Evolutionary conservation across 1,140 invertebrate species (phyloP), one percentile per base, ranked within the genome.

Genomic region (Atta cephalotes): DNA sequence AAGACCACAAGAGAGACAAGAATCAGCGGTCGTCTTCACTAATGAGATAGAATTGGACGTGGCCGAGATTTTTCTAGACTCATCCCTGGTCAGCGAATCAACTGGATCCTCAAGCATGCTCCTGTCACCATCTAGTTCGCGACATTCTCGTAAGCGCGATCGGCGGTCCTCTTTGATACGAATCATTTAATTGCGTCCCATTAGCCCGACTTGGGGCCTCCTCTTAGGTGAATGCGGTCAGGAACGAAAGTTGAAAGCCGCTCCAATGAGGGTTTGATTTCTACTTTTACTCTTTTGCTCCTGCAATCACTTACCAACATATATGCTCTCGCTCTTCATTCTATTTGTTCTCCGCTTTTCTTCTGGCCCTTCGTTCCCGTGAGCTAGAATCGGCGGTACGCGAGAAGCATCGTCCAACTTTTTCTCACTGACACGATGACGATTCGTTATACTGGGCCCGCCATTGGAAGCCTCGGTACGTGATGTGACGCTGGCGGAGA

Each of bases 41-140:
- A 95, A 95, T 95, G 95, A 95, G 94, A 95, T 95, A 94, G 94
- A 95, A 95, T 95, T 95, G 95, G 94, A 95, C 95, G 94, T 94
- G 94, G 94, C 92, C 94, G 93, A 94, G 95, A 95, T 95, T 95
- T 95, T 95, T 95, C 95, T 95, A 95, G 93, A 95, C 93, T 93
- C 89, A 60, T 89, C 86, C 90, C 71, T 39, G 53, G 45, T 39
- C 35, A 88, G 80, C 88, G 91, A 91, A 91, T 91, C 88, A 89
- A 91, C 66, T 82, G 91, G 82, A 84, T 88, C 84, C 79, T 68
- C 78, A 60, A 86, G 63, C 79, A 89, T 63, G 68, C 66, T 53
- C 68, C 71, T 87, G 51, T 90, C 84, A 89, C 89, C 91, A 89
- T 91, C 92, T 95, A 94, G 94, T 93, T 94, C 95, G 93, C 94